Percentiles rank a stretch among this genome's conserved stretches.
phyloP scores from a whole-genome alignment of 2,888 invertebrate genomes.

The Caenorhabditis sp. region DNA sequence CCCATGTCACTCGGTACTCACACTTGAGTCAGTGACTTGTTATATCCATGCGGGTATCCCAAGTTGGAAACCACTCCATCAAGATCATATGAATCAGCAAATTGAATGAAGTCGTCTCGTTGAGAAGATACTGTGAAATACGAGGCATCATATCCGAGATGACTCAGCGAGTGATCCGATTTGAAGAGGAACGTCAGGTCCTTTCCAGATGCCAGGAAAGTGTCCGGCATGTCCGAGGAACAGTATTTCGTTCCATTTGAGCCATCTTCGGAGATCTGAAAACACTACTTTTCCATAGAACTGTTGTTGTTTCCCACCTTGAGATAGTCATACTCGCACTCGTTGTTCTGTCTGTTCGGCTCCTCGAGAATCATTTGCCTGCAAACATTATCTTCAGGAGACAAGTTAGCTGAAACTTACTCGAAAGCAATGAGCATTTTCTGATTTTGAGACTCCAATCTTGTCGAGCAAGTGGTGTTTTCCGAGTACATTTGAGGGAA shows the following conservation, averaged over 20 bases:
- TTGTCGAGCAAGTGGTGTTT: slow-evolving; percentile 75
- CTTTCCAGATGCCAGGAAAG: slow-evolving; percentile 35
- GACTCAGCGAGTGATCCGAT: slow-evolving; percentile 67
- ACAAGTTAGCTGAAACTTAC: slow-evolving; percentile 23
- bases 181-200: slow-evolving; percentile 38
- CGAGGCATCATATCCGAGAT: slow-evolving; percentile 71
- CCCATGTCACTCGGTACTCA: slow-evolving; percentile 6
- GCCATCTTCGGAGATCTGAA: slow-evolving; percentile 32
- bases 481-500: slow-evolving; percentile 75
- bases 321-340: slow-evolving; percentile 34
- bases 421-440: slow-evolving; percentile 68
- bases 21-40: slow-evolving; percentile 61
- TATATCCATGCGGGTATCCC: slow-evolving; percentile 72
- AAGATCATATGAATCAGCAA: slow-evolving; percentile 71
- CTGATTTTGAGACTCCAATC: slow-evolving; percentile 56
- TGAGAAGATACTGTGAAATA: slow-evolving; percentile 68
- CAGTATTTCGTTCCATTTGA: slow-evolving; percentile 23
- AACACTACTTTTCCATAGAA: not conserved
- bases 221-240: slow-evolving; percentile 6
- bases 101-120: slow-evolving; percentile 54
- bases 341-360: not conserved
- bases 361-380: slow-evolving; percentile 16
- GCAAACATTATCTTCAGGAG: no score
- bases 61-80: slow-evolving; percentile 74
- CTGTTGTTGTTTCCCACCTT: slow-evolving; percentile 10